Conservation (phyloP, 2,888 invertebrate genomes). For the Hypomecis punctinalis region DNA sequence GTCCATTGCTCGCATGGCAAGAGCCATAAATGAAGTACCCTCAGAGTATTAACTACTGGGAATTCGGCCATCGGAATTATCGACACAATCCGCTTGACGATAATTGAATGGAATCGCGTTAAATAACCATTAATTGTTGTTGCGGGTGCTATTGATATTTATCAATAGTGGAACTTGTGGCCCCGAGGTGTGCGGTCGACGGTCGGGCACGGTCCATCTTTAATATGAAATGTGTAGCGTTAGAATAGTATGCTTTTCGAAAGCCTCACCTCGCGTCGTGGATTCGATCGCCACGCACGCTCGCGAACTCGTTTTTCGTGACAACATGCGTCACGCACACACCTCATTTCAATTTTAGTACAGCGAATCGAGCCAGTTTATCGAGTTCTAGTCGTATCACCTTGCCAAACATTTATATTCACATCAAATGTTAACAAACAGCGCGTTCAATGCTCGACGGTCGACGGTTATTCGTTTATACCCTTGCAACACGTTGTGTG, state of each 20-base stretch:
- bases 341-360: slow-evolving; percentile 62
- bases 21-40: slow-evolving; percentile 71
- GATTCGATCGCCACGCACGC: slow-evolving; percentile 54
- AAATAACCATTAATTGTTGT: slow-evolving; percentile 79
- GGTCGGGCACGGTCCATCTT: slow-evolving; percentile 41
- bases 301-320: slow-evolving; percentile 62
- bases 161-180: slow-evolving; percentile 57
- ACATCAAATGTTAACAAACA: slow-evolving; percentile 46
- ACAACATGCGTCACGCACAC: slow-evolving; percentile 66
- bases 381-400: slow-evolving; percentile 51
- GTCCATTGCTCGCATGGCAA: slow-evolving; percentile 61
- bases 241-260: slow-evolving; percentile 40
- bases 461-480: slow-evolving; percentile 54
- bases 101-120: slow-evolving; percentile 78
- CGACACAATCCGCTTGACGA: slow-evolving; percentile 72
- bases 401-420: slow-evolving; percentile 49
- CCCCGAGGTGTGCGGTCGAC: slow-evolving; percentile 43
- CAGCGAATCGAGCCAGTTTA: slow-evolving; percentile 55
- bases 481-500: slow-evolving; percentile 52
- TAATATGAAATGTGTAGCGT: slow-evolving; percentile 43
- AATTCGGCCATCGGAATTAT: slow-evolving; percentile 75
- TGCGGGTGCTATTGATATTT: slow-evolving; percentile 69
- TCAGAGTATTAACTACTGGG: slow-evolving; percentile 70
- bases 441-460: slow-evolving; percentile 49
- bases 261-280: slow-evolving; percentile 53